Percentiles rank a stretch among this genome's conserved stretches.
phyloP scores from a whole-genome alignment of 2,888 invertebrate species.

The Idaea aversata region DNA sequence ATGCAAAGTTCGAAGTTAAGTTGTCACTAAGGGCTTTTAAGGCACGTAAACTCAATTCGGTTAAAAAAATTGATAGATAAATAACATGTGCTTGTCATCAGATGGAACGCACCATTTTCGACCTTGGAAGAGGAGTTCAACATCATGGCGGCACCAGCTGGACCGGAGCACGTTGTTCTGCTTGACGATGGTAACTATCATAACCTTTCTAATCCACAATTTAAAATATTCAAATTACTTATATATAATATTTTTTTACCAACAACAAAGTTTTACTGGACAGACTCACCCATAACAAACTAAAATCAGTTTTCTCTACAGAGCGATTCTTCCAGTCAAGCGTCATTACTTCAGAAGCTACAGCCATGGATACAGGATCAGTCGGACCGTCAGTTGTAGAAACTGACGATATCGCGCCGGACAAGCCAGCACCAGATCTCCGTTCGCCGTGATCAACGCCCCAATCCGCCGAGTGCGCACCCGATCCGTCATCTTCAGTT shows the following conservation, averaged over 20 bases:
- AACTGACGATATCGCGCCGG: constrained; percentile 67
- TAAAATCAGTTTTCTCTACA: constrained; percentile 44
- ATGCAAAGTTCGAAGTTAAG: too few species aligned
- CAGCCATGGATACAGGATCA: constrained; percentile 76
- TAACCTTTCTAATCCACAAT: constrained; percentile 9
- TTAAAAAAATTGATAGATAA: not conserved
- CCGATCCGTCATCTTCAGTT: constrained; percentile 24
- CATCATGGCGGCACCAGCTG: constrained; percentile 89
- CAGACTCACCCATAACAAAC: constrained; percentile 17
- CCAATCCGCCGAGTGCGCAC: constrained; percentile 34
- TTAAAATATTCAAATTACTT: too few species aligned
- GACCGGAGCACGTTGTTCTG: constrained; percentile 85
- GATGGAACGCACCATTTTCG: constrained; percentile 95
- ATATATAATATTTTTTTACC: not conserved
- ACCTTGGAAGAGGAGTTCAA: constrained; percentile 96
- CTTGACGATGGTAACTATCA: constrained; percentile 87
- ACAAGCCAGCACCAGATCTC: constrained; percentile 68
- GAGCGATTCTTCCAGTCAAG: constrained; percentile 84
- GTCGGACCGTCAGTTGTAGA: constrained; percentile 58
- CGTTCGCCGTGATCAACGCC: constrained; percentile 68
- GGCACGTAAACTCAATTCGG: not conserved
- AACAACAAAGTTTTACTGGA: not conserved
- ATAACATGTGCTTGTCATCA: constrained; percentile 43
- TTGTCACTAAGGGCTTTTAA: too few species aligned
- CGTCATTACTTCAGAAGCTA: constrained; percentile 78